Percentiles rank a stretch among this genome's conserved stretches.
Conservation (phyloP, 2,888 invertebrate genomes). For the Allygus modestus region DNA sequence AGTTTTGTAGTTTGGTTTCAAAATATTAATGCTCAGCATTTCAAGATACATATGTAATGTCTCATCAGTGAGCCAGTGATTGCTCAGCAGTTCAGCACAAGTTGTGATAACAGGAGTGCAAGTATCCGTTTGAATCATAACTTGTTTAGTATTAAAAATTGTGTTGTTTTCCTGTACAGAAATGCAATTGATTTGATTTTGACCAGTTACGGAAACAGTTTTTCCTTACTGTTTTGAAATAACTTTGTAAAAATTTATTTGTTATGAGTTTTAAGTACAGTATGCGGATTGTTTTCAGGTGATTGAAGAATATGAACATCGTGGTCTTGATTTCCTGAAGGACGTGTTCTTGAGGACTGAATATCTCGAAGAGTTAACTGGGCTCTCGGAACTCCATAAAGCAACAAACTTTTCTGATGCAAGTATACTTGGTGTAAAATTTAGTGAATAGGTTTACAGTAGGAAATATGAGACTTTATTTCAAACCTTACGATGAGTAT, state of each 20-base stretch:
- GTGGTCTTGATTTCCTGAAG: constrained; percentile 85
- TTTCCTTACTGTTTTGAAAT: too few relatives aligned
- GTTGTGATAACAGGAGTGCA: background rate
- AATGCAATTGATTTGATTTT: background rate
- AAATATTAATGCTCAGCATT: background rate
- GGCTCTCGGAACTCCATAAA: constrained; percentile 82
- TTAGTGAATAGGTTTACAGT: too few relatives aligned
- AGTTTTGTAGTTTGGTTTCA: background rate
- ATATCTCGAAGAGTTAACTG: constrained; percentile 91
- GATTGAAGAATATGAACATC: constrained; percentile 75
- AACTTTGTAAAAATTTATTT: too few relatives aligned
- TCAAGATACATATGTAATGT: background rate
- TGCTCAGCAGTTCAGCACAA: background rate
- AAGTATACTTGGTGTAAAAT: constrained; percentile 39
- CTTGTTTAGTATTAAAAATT: background rate
- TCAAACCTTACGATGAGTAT: too few relatives aligned
- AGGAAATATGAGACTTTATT: too few relatives aligned
- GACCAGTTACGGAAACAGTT: too few relatives aligned
- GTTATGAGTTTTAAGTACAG: too few relatives aligned
- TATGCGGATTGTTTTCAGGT: too few relatives aligned
- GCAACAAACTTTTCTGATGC: constrained; percentile 80
- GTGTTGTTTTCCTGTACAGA: background rate
- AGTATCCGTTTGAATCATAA: background rate
- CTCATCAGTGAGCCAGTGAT: background rate
- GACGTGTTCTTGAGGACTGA: constrained; percentile 88